Conservation (phyloP, 2,888 invertebrate genomes). For the Acronicta aceris region DNA sequence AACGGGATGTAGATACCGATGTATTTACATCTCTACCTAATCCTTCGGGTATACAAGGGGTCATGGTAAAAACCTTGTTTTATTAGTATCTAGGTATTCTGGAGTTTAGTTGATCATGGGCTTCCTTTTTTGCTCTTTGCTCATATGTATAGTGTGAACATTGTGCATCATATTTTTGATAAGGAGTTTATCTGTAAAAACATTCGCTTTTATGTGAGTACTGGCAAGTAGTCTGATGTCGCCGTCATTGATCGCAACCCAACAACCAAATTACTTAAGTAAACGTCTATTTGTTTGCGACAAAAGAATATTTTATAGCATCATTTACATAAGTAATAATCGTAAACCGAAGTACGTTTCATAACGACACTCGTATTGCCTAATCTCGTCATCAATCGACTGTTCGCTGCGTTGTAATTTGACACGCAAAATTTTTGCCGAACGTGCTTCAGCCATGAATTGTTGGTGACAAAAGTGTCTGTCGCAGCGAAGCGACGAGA, state of each 20-base stretch:
- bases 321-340: constrained; percentile 63
- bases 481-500: constrained; percentile 81
- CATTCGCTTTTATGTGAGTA: constrained; percentile 21
- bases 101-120: neutral
- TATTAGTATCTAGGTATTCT: no score
- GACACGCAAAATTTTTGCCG: constrained; percentile 85
- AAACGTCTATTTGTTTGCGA: constrained; percentile 54
- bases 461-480: constrained; percentile 87
- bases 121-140: neutral
- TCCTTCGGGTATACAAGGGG: no score
- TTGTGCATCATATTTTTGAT: neutral
- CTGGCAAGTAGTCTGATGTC: constrained; percentile 26
- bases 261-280: constrained; percentile 55
- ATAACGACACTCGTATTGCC: constrained; percentile 69
- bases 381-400: constrained; percentile 78
- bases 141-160: neutral
- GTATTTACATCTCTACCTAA: no score
- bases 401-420: constrained; percentile 75
- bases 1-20: no score
- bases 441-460: constrained; percentile 86
- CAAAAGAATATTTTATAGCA: constrained; percentile 56
- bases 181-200: constrained; percentile 7
- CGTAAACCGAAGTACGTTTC: constrained; percentile 67
- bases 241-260: constrained; percentile 24
- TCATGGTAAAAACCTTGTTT: neutral